A percentile compares a stretch with the other conserved stretches of the same genome.
Conservation (phyloP, 1,140 invertebrate genomes). For the Drosophila paulistorum region DNA sequence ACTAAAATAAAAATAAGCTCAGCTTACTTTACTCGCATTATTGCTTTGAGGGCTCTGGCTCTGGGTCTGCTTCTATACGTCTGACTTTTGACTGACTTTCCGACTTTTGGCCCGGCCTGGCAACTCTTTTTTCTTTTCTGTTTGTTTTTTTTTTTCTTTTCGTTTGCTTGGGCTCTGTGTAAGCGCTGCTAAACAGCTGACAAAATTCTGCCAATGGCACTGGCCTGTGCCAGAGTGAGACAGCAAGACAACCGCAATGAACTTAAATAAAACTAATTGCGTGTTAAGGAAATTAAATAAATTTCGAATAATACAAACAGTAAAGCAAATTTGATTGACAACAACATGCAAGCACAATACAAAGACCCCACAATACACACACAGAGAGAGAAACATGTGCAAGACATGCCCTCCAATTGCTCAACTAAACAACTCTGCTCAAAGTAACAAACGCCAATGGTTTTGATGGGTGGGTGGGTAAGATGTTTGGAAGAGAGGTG, state of each 20-base stretch:
- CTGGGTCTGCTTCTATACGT: conserved; percentile 41
- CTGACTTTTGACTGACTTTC: conserved; percentile 36
- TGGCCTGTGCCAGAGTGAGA: conserved; percentile 42
- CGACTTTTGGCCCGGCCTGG: conserved; percentile 33
- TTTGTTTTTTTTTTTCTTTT: conserved; percentile 14
- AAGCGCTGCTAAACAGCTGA: conserved; percentile 63
- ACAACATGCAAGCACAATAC: conserved; percentile 66
- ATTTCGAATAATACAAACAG: conserved; percentile 79
- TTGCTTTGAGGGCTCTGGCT: conserved; percentile 3
- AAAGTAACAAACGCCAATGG: conserved; percentile 21
- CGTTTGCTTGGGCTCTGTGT: neutral
- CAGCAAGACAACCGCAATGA: conserved; percentile 73
- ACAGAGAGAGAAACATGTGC: neutral
- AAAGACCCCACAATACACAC: conserved; percentile 17
- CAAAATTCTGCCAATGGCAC: conserved; percentile 45
- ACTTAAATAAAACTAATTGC: conserved; percentile 82
- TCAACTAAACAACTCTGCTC: conserved; percentile 69
- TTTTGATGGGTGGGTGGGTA: neutral
- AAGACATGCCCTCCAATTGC: conserved; percentile 50
- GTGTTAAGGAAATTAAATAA: conserved; percentile 81
- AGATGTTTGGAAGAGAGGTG: neutral
- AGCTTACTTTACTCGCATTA: conserved; percentile 60
- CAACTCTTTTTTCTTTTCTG: conserved; percentile 47
- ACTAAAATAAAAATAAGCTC: conserved; percentile 29
- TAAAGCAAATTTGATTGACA: conserved; percentile 80